Base-by-base conservation (phyloP, 35 echinoderm and acorn worm genomes). In the Holothuria glaberrima region DNA sequence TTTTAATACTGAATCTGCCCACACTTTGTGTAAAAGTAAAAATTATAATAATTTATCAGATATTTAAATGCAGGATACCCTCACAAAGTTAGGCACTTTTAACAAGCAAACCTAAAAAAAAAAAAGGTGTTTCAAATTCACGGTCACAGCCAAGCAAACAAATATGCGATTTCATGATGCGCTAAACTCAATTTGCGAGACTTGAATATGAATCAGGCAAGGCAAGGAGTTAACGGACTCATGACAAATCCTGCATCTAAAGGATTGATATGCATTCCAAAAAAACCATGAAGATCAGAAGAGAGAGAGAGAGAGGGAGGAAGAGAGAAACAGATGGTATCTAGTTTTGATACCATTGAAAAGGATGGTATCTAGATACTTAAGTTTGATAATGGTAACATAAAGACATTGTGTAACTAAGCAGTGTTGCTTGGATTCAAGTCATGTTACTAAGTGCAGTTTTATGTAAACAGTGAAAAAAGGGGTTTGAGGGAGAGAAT, bases 71-170 rank as follows among this genome's bases (percentile, higher is more conserved):
- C 44, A 45, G 50, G 74, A 78, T 41, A 78, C 74, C 74, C 74
- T 78, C 74, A 78, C 74, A 78, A 78, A 78, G 74, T 78, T 78
- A 78, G 50, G 74, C 74, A 78, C 22, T 78, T 78, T 78, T 54
- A 54, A 33, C 74, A 78, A 48, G 74, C 74, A 78, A 78, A 48
- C 74, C 27, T 78, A 24, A 28, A 78, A 35, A 48, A 78, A 75
- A 75, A 14, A 54, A 46, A 46, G 44, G 10, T 46, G 10, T 10
- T 54, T 54, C 50, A 54, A 54, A 54, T 54, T 14, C 50, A 54
- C 50, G 12, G 50, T 78, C 27, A 78, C 74, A 78, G 74, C 74
- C 74, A 78, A 78, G 74, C 74, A 78, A 78, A 78, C 74, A 78
- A 78, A 78, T 48, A 78, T 78, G 74, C 74, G 6, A 78, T 78